phyloP scores from a whole-genome alignment of 2,113 vertebrate species.

The Otus sunia region DNA sequence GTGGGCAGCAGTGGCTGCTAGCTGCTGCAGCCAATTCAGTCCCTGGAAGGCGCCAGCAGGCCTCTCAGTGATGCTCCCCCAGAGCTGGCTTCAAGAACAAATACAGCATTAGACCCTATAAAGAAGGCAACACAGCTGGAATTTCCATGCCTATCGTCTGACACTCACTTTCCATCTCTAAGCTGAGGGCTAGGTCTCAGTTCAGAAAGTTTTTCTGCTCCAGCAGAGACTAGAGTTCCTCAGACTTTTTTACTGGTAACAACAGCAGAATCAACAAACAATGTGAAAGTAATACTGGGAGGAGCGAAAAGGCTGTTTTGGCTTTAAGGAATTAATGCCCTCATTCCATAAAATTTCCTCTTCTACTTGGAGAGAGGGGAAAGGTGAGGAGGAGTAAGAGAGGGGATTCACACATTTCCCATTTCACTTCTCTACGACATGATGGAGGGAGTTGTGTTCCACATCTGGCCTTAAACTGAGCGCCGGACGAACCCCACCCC shows the following conservation, averaged over 20 bases:
- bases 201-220: neutral
- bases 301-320: neutral
- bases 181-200: neutral
- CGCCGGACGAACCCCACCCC: neutral
- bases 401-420: neutral
- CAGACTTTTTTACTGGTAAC: neutral
- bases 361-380: neutral
- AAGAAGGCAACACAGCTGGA: neutral
- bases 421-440: neutral
- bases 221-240: neutral
- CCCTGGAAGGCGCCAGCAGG: neutral
- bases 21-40: neutral
- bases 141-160: neutral
- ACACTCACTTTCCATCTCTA: neutral
- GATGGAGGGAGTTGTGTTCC: accelerated
- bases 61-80: neutral
- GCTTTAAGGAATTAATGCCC: neutral
- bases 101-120: neutral
- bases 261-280: neutral
- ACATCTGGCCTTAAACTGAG: neutral
- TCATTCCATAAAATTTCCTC: neutral
- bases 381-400: neutral
- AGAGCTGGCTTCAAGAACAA: neutral
- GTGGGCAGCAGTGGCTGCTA: neutral
- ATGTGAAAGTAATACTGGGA: neutral